Base-by-base conservation (phyloP, 2,113 vertebrate species). In the Poecilia latipinna region DNA sequence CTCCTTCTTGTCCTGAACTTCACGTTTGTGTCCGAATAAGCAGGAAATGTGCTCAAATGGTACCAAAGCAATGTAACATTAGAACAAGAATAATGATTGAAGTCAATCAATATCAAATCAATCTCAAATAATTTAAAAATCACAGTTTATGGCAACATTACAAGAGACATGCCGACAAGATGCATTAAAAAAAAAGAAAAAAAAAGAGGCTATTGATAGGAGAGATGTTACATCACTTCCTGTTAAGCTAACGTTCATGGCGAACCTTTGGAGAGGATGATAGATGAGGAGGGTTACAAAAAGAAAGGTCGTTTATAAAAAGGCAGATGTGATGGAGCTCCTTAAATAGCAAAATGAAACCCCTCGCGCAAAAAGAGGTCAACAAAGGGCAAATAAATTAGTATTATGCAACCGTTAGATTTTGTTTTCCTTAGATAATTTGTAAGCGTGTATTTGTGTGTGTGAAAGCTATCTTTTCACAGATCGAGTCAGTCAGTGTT, bases 351-450 rank as follows among this genome's bases (percentile, higher is more conserved):
- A 83, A 88, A 94, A 96, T 93, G 95, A 95, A 95, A 96, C 93
- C 92, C 91, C 95, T 93, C 84, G 86, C 84, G 92, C 93, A 94
- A 94, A 94, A 83, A n/a, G n/a, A n/a, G n/a, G n/a, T n/a, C n/a
- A n/a, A n/a, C n/a, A n/a, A n/a, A 90, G 92, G 3, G 95, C 95
- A 97, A 97, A 93, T 97, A 96, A 97, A 97, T 97, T 97, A 96
- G 94, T 93, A 96, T 94, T 94, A 96, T 93, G 95, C 92, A 95
- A 95, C 93, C 93, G 72, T 86, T 83, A 32, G n/a, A 85, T 64
- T 79, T 75, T 69, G 65, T 78, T 68, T 80, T 67, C 10, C 57
- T 67, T 32, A 1, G 26, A 77, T 70, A 70, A 74, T 77, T 65
- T 62, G 2, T 29, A 3, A 35, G 17, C 68, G 10, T 68, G 60